A percentile compares a stretch with the other conserved stretches of the same genome.
phyloP scores from a whole-genome alignment of 2,113 vertebrate genomes.

The Chaetodon trifascialis region DNA sequence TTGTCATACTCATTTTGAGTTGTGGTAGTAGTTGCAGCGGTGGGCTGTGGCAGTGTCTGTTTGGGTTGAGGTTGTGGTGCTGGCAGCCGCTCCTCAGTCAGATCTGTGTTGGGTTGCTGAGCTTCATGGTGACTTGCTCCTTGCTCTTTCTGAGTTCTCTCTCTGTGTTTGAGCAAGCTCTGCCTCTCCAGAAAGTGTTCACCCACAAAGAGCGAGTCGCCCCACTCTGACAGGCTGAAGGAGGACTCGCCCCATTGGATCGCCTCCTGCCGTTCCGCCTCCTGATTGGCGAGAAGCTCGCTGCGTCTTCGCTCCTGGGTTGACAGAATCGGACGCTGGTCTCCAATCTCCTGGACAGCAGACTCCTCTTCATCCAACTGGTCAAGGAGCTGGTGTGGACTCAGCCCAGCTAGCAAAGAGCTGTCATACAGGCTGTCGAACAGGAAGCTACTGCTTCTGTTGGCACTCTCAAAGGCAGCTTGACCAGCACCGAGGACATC shows the following conservation, averaged over 20 bases:
- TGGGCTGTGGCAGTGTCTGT: slow-evolving; percentile 9
- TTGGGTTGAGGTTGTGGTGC: neutral
- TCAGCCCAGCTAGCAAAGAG: slow-evolving; percentile 76
- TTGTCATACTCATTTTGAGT: slow-evolving; percentile 5
- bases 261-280: slow-evolving; percentile 80
- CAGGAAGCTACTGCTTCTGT: slow-evolving; percentile 91
- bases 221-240: slow-evolving; percentile 88
- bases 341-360: slow-evolving; percentile 19
- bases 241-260: slow-evolving; percentile 86
- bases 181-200: slow-evolving; percentile 83
- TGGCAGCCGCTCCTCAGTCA: slow-evolving; percentile 13
- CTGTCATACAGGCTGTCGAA: slow-evolving; percentile 92
- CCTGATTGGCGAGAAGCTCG: slow-evolving; percentile 73
- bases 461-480: slow-evolving; percentile 83
- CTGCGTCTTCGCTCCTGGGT: slow-evolving; percentile 66
- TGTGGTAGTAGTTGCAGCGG: neutral
- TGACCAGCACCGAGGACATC: neutral
- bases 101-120: neutral
- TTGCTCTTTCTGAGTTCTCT: slow-evolving; percentile 26
- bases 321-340: neutral
- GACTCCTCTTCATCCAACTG: slow-evolving; percentile 66
- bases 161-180: slow-evolving; percentile 55
- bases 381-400: slow-evolving; percentile 27
- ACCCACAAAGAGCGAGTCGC: slow-evolving; percentile 85
- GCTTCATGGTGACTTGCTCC: neutral